Evolutionary conservation across 1,140 invertebrate species (phyloP).

Genomic region (Manduca sexta): DNA sequence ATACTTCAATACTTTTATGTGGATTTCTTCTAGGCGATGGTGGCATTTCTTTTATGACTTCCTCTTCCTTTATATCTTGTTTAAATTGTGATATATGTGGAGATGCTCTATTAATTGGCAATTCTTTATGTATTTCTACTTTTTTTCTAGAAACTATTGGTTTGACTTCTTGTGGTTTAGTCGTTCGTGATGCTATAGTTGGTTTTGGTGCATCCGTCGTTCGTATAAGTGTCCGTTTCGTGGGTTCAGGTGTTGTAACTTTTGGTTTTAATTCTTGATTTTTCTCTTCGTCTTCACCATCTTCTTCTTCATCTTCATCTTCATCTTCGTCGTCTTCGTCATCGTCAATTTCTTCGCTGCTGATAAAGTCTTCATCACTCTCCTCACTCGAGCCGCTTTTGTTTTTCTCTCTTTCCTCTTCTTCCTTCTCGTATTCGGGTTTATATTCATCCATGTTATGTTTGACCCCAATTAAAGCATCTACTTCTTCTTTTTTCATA

Average conservation of each 20-base stretch:
- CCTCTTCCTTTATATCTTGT: slow-evolving; percentile 64
- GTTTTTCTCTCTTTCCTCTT: slow-evolving; percentile 8
- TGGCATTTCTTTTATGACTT: slow-evolving; percentile 61
- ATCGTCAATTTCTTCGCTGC: slow-evolving; percentile 20
- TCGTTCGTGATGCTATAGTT: slow-evolving; percentile 32
- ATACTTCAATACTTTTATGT: slow-evolving; percentile 39
- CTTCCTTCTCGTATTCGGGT: slow-evolving; percentile 52
- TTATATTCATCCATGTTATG: slow-evolving; percentile 55
- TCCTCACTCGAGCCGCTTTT: slow-evolving; percentile 20
- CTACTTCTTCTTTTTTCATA: slow-evolving; percentile 49
- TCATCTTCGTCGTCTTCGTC: slow-evolving; percentile 16
- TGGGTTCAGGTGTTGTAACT: slow-evolving; percentile 42
- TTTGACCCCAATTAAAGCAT: slow-evolving; percentile 52
- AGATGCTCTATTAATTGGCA: slow-evolving; percentile 42
- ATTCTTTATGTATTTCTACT: slow-evolving; percentile 60
- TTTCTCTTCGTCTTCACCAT: slow-evolving; percentile 13
- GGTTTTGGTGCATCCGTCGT: slow-evolving; percentile 43
- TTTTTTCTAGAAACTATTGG: slow-evolving; percentile 47
- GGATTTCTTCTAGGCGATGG: slow-evolving; percentile 26
- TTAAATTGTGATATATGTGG: slow-evolving; percentile 53
- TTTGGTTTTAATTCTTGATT: slow-evolving; percentile 12
- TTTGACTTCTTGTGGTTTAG: slow-evolving; percentile 26
- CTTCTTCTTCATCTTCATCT: slow-evolving; percentile 6
- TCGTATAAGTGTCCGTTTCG: slow-evolving; percentile 36
- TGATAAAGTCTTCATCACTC: slow-evolving; percentile 21